Conservation (phyloP, 2,888 invertebrate species). For the Litoditis marina region DNA sequence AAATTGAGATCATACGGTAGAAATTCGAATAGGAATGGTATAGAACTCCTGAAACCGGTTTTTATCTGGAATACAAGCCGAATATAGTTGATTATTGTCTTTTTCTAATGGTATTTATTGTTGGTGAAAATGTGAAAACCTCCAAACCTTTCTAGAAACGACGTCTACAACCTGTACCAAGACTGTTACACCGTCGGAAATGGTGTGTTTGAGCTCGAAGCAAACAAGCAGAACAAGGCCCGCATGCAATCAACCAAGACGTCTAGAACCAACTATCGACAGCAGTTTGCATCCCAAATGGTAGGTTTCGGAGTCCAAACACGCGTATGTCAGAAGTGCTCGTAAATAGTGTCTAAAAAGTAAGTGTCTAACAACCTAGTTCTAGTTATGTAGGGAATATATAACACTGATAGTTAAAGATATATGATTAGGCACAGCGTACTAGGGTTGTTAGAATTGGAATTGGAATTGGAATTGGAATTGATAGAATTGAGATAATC, state of each 20-base stretch:
- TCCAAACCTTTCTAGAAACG: conserved; percentile 30
- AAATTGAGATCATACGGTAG: no score
- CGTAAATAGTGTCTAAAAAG: not conserved
- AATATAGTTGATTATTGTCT: no score
- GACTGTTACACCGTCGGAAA: conserved; percentile 44
- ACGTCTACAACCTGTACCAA: conserved; percentile 55
- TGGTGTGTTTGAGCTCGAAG: conserved; percentile 1
- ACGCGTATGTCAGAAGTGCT: not conserved
- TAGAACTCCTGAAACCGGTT: no score
- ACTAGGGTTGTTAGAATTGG: no score
- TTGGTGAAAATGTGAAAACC: not conserved
- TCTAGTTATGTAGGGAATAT: not conserved
- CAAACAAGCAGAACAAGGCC: no score
- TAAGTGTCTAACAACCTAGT: conserved; percentile 3
- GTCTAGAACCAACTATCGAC: not conserved
- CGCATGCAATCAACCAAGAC: not conserved
- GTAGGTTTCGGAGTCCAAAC: not conserved
- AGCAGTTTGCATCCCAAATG: conserved; percentile 3
- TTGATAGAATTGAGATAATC: no score
- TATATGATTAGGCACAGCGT: no score
- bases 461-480: no score
- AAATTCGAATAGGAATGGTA: no score
- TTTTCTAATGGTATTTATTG: no score
- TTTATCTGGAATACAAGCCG: no score
- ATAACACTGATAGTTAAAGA: not conserved